Percentiles rank a stretch among this genome's conserved stretches.
These are phyloP conservation scores for Callinectes sapidus DNA, from an alignment of 2,888 invertebrate species.

Conservation along the genomic window DNA sequence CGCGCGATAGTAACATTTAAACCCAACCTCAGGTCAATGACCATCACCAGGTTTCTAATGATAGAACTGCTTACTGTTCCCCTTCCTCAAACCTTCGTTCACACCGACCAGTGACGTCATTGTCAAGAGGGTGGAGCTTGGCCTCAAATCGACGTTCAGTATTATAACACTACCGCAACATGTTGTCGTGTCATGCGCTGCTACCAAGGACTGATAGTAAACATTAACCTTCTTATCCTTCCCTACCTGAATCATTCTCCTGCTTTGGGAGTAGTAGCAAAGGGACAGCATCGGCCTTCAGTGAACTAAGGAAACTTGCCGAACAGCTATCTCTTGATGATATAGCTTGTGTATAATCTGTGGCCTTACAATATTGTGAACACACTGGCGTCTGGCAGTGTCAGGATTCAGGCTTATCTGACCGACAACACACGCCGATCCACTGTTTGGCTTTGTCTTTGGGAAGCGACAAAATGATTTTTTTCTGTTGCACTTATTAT, in stretches of 20 bases:
- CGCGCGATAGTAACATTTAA: too few species aligned
- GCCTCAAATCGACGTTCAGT: too few species aligned
- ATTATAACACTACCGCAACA: too few species aligned
- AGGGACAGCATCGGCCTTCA: conserved; percentile 40
- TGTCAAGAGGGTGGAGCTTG: too few species aligned
- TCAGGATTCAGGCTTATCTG: conserved; percentile 38
- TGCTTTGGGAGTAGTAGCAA: conserved; percentile 30
- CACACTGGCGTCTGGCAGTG: conserved; percentile 42
- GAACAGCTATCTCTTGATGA: conserved; percentile 16
- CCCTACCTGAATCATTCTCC: conserved; percentile 26
- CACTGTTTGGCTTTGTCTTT: conserved; percentile 30
- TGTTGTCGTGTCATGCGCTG: too few species aligned
- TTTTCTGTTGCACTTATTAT: conserved; percentile 9
- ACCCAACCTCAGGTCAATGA: too few species aligned
- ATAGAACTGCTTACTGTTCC: too few species aligned
- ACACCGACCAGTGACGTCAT: too few species aligned
- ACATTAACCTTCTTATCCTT: too few species aligned
- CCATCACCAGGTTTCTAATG: too few species aligned
- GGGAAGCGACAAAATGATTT: conserved; percentile 23
- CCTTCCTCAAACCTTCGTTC: too few species aligned
- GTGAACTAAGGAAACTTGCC: conserved; percentile 29
- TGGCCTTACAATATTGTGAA: background rate
- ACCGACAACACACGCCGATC: background rate
- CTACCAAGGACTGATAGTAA: too few species aligned
- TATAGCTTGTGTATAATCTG: conserved; percentile 11